phyloP scores from a whole-genome alignment of 2,888 invertebrate species.

The Chymomyza procnemis region DNA sequence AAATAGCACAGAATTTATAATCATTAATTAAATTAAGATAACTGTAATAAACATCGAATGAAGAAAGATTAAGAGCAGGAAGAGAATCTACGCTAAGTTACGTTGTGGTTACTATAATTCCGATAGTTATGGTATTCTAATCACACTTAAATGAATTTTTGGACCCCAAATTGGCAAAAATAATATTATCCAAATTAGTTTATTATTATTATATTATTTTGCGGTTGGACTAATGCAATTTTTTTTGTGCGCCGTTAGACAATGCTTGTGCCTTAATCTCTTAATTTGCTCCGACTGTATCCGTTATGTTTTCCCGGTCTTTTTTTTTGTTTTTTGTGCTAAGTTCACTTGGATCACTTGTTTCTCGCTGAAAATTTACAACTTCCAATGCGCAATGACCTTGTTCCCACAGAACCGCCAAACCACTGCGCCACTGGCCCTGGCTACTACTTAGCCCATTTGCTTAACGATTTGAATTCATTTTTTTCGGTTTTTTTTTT shows the following conservation, averaged over 20 bases:
- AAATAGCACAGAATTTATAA: too few species aligned
- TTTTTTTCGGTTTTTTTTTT: too few species aligned
- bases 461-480: conserved; percentile 24
- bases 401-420: conserved; percentile 51
- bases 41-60: too few species aligned
- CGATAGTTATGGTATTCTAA: too few species aligned
- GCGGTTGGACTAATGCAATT: not conserved
- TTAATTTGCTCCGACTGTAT: not conserved
- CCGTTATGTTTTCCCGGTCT: not conserved
- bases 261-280: not conserved
- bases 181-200: too few species aligned
- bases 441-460: conserved; percentile 17
- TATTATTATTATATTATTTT: not conserved
- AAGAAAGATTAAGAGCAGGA: too few species aligned
- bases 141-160: too few species aligned
- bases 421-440: conserved; percentile 20
- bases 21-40: too few species aligned
- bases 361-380: not conserved
- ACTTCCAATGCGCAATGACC: conserved; percentile 35
- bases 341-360: not conserved
- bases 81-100: too few species aligned
- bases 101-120: too few species aligned
- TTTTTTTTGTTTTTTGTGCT: not conserved
- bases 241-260: not conserved
- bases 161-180: too few species aligned